Base-by-base conservation (phyloP, 2,113 vertebrate genomes). In the Cyphomyrus plagiostoma region DNA sequence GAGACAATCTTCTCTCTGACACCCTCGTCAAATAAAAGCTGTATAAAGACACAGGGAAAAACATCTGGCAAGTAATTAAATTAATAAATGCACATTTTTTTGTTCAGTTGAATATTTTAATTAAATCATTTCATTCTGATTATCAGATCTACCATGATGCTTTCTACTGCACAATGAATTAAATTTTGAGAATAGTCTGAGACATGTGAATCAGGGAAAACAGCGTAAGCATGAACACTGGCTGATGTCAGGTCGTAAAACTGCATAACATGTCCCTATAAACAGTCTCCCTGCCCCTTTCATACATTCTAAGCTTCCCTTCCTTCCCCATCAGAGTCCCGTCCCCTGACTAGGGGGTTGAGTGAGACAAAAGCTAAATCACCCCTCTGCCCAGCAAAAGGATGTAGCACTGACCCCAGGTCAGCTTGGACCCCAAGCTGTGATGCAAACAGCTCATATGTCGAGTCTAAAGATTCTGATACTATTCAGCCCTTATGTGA, bases 1-100 rank as follows among this genome's bases (percentile, higher is more conserved):
- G 74, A 77, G 30, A 89, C 85, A 49, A 48, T 86, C 53, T 50
- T 46, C 85, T 74, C 77, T 87, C 58, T 90, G 11, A 52, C 48
- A 21, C 58, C 62, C 35, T 70, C 89, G 77, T 62, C 89, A 87
- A 90, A 52, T 80, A 39, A 77, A 86, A 53, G 3, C 48, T 84
- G 19, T 39, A 87, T 30, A 53, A 56, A 87, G 49, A 87, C 23
- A 56, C 39, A 3, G 48, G 4, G 17, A 56, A 87, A 19, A 17
- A 52, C 21, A 52, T 87, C 74, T 80, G 74, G 35, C 35, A 80
- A 52, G n/a, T 52, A 89, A 13, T 77, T 80, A 52, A 50, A 77
- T 86, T 10, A 89, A 77, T 77, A 89, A 30, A 74, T 49, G 26
- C 70, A 89, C 39, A 35, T 13, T 21, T 50, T 53, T 89, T 88